Conservation (phyloP, 2,113 vertebrate genomes). For the Melanerpes aurifrons region DNA sequence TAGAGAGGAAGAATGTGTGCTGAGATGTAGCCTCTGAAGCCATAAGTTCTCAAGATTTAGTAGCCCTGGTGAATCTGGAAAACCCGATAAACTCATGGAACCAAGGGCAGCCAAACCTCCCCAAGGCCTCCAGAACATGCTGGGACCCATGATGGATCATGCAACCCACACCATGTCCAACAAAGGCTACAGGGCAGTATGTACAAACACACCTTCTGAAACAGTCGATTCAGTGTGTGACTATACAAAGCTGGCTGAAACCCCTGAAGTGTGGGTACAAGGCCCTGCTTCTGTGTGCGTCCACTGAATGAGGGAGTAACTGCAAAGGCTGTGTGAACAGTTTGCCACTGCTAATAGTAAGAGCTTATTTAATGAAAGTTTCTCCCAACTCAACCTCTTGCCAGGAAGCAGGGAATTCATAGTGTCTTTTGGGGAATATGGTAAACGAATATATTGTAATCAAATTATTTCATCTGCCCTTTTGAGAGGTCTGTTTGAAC, state of each 20-base stretch:
- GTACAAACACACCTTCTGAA: not conserved
- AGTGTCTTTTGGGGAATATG: not conserved
- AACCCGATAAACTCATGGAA: not conserved
- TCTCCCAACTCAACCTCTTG: not conserved
- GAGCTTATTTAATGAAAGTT: not conserved
- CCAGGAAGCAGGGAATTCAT: not conserved
- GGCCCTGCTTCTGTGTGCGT: not conserved
- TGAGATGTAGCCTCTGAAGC: not conserved
- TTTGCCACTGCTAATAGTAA: not conserved
- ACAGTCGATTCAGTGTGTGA: rapidly evolving
- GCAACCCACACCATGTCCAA: not conserved
- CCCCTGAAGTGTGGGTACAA: rapidly evolving
- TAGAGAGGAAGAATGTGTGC: not conserved
- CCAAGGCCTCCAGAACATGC: not conserved
- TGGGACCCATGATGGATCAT: rapidly evolving
- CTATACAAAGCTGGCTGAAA: not conserved
- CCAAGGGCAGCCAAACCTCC: not conserved
- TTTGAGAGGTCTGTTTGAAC: not conserved
- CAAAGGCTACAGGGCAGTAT: not conserved
- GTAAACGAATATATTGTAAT: rapidly evolving
- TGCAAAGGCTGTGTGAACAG: not conserved
- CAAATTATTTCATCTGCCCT: not conserved
- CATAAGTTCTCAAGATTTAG: not conserved
- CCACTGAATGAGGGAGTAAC: not conserved
- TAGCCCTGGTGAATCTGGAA: not conserved